Base-by-base conservation (phyloP, 2,888 invertebrate species). In the Nudaria mundana region DNA sequence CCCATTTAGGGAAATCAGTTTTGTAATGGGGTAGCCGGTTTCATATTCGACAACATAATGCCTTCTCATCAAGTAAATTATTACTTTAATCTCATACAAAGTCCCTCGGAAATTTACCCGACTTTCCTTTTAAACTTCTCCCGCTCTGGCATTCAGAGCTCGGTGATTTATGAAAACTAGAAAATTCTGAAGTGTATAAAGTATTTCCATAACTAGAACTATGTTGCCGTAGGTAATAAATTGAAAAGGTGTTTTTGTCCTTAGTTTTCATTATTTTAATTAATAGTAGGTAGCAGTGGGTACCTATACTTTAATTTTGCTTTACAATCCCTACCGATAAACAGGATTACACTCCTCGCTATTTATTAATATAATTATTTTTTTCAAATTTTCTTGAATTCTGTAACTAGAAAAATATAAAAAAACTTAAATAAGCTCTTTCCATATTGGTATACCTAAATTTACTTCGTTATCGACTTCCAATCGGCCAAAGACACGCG, bases 401-500 rank as follows among this genome's bases (percentile, higher is more conserved):
- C n/a, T n/a, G n/a, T n/a, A n/a, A n/a, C n/a, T n/a, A n/a, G n/a
- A n/a, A n/a, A n/a, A n/a, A n/a, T n/a, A n/a, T n/a, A n/a, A n/a
- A n/a, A n/a, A n/a, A n/a, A n/a, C n/a, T n/a, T n/a, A n/a, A n/a
- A 86, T 86, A 78, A 81, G 66, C 81, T 68, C 83, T 85, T 84
- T 77, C 72, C 76, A 70, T 77, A 77, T 80, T 75, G 70, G 80
- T 81, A 76, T n/a, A n/a, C n/a, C n/a, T n/a, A n/a, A n/a, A n/a
- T n/a, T n/a, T n/a, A n/a, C n/a, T n/a, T n/a, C 69, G 81, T 78
- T 86, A 86, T 86, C 87, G 75, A 77, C 68, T 76, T 67, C 75
- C 81, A 82, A 86, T 86, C 83, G 79, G 74, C 74, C 74, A 76
- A 79, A 87, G 87, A 79, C 88, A 87, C 86, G 85, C 88, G 76